Conservation (phyloP, 1,140 invertebrate species). For the Eubasilissa regina region DNA sequence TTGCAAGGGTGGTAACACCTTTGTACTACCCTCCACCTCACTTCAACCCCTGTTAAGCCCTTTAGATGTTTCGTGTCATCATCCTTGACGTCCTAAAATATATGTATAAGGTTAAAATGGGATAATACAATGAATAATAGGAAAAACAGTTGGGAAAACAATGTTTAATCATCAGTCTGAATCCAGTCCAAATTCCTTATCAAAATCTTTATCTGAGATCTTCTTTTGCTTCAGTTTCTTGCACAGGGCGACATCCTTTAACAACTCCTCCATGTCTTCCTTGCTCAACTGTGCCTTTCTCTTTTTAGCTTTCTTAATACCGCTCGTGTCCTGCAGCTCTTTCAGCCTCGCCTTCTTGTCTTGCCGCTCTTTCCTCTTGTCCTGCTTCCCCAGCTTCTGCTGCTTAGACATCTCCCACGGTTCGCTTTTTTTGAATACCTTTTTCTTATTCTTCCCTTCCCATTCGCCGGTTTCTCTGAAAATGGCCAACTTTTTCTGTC, state of each 20-base stretch:
- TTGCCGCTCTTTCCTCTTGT: slow-evolving; percentile 73
- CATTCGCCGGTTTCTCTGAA: slow-evolving; percentile 85
- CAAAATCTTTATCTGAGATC: slow-evolving; percentile 76
- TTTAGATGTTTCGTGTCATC: too few species aligned
- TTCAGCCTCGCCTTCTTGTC: slow-evolving; percentile 69
- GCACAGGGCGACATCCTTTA: slow-evolving; percentile 85
- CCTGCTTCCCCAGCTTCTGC: slow-evolving; percentile 80
- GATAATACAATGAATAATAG: too few species aligned
- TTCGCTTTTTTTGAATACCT: slow-evolving; percentile 76
- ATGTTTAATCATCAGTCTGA: slow-evolving; percentile 50
- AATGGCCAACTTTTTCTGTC: slow-evolving; percentile 81
- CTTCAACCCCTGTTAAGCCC: too few species aligned
- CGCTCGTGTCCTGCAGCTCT: slow-evolving; percentile 66
- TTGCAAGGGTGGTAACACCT: too few species aligned
- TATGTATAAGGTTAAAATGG: too few species aligned
- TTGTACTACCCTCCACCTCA: too few species aligned
- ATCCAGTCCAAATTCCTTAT: slow-evolving; percentile 73
- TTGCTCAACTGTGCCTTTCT: slow-evolving; percentile 75
- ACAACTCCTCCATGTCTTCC: slow-evolving; percentile 88
- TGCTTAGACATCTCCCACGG: slow-evolving; percentile 89
- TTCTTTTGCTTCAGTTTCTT: slow-evolving; percentile 94
- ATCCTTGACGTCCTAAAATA: too few species aligned
- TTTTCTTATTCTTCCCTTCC: slow-evolving; percentile 79
- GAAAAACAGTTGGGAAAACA: too few species aligned
- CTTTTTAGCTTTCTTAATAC: slow-evolving; percentile 68